These are phyloP conservation scores for Aphelenchoides besseyi DNA, from an alignment of 1,140 invertebrate genomes.

Conservation along the genomic window DNA sequence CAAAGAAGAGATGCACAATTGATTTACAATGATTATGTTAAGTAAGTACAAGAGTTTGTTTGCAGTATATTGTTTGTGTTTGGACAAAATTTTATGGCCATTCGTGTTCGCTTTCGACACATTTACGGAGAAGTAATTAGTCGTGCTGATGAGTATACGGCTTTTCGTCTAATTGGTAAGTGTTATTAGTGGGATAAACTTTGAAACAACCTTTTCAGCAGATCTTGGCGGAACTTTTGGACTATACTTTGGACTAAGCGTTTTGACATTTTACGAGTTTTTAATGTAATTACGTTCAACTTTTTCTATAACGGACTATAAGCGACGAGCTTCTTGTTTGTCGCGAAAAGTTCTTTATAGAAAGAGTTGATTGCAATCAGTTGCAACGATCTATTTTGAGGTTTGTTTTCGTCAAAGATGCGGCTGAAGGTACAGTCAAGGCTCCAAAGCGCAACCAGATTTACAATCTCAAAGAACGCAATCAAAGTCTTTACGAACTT, in stretches of 20 bases:
- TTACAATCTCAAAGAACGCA: background rate
- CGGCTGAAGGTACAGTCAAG: background rate
- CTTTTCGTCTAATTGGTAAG: background rate
- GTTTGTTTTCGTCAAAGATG: conserved; percentile 4
- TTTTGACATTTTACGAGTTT: conserved; percentile 8
- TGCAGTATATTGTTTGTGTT: background rate
- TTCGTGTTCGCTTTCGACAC: conserved; percentile 15
- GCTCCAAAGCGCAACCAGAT: background rate
- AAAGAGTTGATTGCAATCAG: too few species aligned
- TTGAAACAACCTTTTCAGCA: background rate
- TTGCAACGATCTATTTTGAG: too few species aligned
- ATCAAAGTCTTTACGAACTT: background rate
- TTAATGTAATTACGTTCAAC: too few species aligned
- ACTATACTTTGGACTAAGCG: background rate
- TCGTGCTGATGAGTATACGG: background rate
- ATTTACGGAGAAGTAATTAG: conserved; percentile 1
- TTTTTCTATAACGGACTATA: too few species aligned
- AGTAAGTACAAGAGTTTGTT: background rate
- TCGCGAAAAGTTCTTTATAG: too few species aligned
- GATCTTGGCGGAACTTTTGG: background rate
- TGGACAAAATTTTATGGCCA: background rate
- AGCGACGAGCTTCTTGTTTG: too few species aligned
- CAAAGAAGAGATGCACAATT: background rate
- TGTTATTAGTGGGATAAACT: background rate
- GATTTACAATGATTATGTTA: background rate